phyloP scores from a whole-genome alignment of 2,113 vertebrate genomes.

The Melanerpes formicivorus region DNA sequence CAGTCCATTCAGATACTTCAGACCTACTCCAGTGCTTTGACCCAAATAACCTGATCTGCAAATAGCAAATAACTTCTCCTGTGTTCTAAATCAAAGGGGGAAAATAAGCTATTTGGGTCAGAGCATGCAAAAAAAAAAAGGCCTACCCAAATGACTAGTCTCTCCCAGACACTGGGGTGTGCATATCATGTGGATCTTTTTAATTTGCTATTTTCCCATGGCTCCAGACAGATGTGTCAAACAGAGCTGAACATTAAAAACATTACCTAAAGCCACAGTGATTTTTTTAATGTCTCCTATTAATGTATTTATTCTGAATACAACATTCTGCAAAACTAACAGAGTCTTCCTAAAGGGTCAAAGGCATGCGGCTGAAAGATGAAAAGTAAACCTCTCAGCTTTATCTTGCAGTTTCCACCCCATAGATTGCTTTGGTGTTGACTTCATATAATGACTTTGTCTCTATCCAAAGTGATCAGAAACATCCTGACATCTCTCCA shows the following conservation, averaged over 20 bases:
- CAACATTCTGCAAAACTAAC: not conserved
- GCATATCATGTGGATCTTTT: slow-evolving; percentile 54
- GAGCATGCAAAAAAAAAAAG: not conserved
- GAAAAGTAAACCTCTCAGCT: not conserved
- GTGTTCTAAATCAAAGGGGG: slow-evolving; percentile 58
- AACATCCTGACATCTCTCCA: slow-evolving; percentile 37
- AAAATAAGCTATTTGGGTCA: slow-evolving; percentile 73
- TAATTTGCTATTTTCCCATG: slow-evolving; percentile 70
- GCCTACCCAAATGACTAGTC: slow-evolving; percentile 53
- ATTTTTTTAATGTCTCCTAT: slow-evolving; percentile 19
- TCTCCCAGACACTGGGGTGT: slow-evolving; percentile 56
- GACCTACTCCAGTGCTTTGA: slow-evolving; percentile 47
- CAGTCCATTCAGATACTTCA: not conserved
- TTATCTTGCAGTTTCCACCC: not conserved
- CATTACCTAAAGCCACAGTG: slow-evolving; percentile 50
- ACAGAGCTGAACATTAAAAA: slow-evolving; percentile 57
- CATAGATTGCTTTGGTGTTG: not conserved
- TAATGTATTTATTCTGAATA: slow-evolving; percentile 51
- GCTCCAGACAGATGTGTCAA: slow-evolving; percentile 66
- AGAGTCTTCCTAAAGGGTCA: not conserved
- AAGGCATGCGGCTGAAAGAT: not conserved
- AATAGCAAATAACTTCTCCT: slow-evolving; percentile 65
- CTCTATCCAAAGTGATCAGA: slow-evolving; percentile 53
- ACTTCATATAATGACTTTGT: slow-evolving; percentile 20
- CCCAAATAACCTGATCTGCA: slow-evolving; percentile 69